Conservation (phyloP, 1,140 invertebrate species). For the Hesperophylax magnus region DNA sequence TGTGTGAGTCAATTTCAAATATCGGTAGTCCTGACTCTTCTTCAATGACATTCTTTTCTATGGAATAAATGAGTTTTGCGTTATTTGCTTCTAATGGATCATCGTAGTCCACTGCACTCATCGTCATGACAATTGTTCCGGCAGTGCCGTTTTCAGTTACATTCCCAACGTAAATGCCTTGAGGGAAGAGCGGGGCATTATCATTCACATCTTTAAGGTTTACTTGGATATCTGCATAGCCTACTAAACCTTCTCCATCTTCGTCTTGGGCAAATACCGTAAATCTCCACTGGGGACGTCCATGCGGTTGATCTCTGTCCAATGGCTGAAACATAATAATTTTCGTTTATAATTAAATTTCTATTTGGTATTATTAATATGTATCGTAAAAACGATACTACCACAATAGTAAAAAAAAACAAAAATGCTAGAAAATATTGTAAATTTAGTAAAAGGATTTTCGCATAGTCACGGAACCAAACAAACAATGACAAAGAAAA, state of each 20-base stretch:
- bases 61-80: conserved; percentile 76
- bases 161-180: conserved; percentile 75
- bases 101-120: conserved; percentile 79
- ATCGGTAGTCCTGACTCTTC: conserved; percentile 76
- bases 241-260: conserved; percentile 78
- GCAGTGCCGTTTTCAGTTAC: conserved; percentile 78
- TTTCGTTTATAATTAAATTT: too few species aligned
- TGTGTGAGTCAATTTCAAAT: conserved; percentile 77
- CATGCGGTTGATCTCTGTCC: conserved; percentile 81
- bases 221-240: conserved; percentile 82
- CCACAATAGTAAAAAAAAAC: too few species aligned
- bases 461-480: too few species aligned
- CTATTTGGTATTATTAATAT: too few species aligned
- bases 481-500: too few species aligned
- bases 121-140: conserved; percentile 78
- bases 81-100: conserved; percentile 78
- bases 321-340: conserved; percentile 68
- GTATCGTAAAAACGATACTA: too few species aligned
- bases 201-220: conserved; percentile 84
- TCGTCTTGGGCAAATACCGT: conserved; percentile 83
- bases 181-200: conserved; percentile 82
- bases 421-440: too few species aligned
- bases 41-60: conserved; percentile 81
- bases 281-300: conserved; percentile 81
- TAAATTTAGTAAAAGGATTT: too few species aligned